A percentile compares a stretch with the other conserved stretches of the same genome.
Evolutionary conservation across 2,888 invertebrate genomes (phyloP).

Genomic region (Julus scandinavius): DNA sequence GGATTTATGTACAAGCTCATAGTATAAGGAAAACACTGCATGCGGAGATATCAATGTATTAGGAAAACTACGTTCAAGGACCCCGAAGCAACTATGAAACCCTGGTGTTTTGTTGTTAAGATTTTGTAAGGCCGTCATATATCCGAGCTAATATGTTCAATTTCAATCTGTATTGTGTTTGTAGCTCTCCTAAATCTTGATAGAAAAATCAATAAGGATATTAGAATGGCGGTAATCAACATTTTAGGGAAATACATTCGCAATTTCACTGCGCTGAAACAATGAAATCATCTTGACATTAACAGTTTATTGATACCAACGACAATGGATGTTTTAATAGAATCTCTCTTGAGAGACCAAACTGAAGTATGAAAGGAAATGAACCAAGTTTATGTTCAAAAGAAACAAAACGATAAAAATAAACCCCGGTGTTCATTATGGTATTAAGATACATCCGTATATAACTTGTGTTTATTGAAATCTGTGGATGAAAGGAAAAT

Average conservation of each 20-base stretch:
- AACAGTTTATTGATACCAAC: not conserved
- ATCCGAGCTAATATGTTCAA: not conserved
- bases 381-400: not conserved
- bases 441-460: not conserved
- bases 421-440: no score
- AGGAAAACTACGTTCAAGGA: not conserved
- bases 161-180: not conserved
- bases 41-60: not conserved
- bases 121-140: constrained; percentile 3
- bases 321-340: not conserved
- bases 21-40: not conserved
- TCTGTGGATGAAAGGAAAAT: no score
- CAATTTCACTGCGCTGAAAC: not conserved
- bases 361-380: not conserved
- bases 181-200: not conserved
- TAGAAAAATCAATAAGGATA: constrained; percentile 30
- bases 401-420: not conserved
- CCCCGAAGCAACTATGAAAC: not conserved
- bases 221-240: constrained; percentile 25
- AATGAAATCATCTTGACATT: constrained; percentile 37
- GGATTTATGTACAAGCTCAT: not conserved
- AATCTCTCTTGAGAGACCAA: not conserved
- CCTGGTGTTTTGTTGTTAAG: constrained; percentile 41
- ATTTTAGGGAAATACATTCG: not conserved
- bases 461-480: not conserved